Evolutionary conservation across 2,888 invertebrate genomes (phyloP).

Genomic region (Netelia melanura): DNA sequence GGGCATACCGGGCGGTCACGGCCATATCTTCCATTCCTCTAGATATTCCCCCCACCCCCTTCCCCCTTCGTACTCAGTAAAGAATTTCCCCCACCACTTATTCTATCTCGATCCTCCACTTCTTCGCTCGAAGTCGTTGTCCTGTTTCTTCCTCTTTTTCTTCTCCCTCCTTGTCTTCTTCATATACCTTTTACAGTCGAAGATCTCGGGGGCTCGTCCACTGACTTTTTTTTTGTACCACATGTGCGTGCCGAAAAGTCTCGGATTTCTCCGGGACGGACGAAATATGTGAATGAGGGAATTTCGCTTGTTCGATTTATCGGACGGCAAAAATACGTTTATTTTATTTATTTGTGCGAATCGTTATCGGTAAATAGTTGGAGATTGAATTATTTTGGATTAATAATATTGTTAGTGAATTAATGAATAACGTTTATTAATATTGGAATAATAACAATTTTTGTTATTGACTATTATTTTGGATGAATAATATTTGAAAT

Average conservation of each 20-base stretch:
- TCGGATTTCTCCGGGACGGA: not conserved
- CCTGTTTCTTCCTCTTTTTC: conserved; percentile 43
- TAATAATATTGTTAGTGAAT: no score
- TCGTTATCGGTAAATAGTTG: no score
- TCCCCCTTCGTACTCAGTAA: conserved; percentile 61
- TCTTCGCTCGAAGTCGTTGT: conserved; percentile 37
- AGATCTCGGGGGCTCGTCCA: not conserved
- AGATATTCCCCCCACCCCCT: conserved; percentile 75
- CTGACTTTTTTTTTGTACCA: conserved; percentile 13
- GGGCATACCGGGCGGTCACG: conserved; percentile 83
- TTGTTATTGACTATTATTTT: no score
- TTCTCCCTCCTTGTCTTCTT: conserved; percentile 23
- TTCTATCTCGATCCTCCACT: conserved; percentile 44
- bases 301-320: not conserved
- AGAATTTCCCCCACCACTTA: conserved; percentile 54
- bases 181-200: not conserved
- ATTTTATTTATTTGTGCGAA: no score
- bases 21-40: conserved; percentile 84
- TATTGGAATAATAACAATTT: no score
- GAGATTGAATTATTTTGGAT: no score
- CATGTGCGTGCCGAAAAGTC: conserved; percentile 3
- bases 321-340: no score
- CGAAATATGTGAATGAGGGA: not conserved
- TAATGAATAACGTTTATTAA: not conserved
- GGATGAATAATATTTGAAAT: no score